Evolutionary conservation across 2,888 invertebrate species (phyloP), one percentile per base, ranked within the genome.

Genomic region (Sesia apiformis): DNA sequence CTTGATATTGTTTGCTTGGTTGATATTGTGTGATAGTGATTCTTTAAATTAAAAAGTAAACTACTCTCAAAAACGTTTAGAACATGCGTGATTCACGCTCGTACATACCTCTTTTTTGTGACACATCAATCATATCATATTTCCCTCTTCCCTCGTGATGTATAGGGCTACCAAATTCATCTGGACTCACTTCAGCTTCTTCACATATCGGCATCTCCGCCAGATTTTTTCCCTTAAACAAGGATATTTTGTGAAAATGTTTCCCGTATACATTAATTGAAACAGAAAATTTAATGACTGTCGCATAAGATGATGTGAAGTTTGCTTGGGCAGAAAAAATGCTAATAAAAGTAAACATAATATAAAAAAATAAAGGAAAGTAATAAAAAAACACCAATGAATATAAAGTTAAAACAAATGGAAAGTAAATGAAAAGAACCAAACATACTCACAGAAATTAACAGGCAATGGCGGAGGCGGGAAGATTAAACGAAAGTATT

Each of bases 121-220:
- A 91, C 54, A 93, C 81, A 69, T 89, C 89, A 55, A 88, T 86
- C 39, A 92, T 77, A 63, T 90, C 83, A 54, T 84, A 83, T 70
- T 89, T 91, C 39, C 72, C 70, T 69, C 79, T 88, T 63, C 69
- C 71, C 54, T 81, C 88, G 60, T 77, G 78, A 55, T 77, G 81
- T 40, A 77, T 74, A 3, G 92, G 92, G 74, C 91, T 92, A 56
- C 84, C 84, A 72, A 89, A 91, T 70, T 91, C 91, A 71, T 91
- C 91, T 43, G 92, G 91, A 64, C 91, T 92, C 39, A 89, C 85
- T 84, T 92, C 92, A 54, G 89, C 91, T 81, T 93, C 92, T 76
- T 92, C 92, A 66, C 91, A 91, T 62, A 92, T 92, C n/a, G 92
- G 92, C 69, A 92, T 91, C 69, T 92, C 92, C 4, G 91, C 91